Base-by-base conservation (phyloP, 2,113 vertebrate genomes). In the Neopipo cinnamomea region DNA sequence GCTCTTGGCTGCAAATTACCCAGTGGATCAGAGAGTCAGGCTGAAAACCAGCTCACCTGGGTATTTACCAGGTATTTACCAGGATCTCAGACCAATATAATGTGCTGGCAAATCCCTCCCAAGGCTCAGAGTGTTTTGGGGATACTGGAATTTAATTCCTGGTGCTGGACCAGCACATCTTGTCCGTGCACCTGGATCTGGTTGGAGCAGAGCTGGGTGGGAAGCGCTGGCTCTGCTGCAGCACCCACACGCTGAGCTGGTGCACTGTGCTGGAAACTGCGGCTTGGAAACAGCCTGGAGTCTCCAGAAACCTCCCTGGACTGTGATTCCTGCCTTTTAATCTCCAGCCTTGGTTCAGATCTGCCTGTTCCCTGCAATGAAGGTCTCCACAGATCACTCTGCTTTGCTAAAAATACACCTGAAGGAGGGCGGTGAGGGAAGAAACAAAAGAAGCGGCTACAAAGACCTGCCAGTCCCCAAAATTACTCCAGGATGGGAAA, bases 141-240 rank as follows among this genome's bases (percentile, higher is more conserved):
- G 77, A 53, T 9, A 7, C 10, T 65, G 65, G 74, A 46, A 41
- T 14, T 6, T 6, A 63, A 50, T 25, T 83, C 41, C 71, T n/a
- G 70, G 35, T 53, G 44, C 76, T 46, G 55, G 28, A 53, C 11
- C 1, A 0, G 35, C 41, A 39, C 42, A 49, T 59, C 55, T 46
- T 0, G 0, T 55, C 76, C 0, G 0, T 24, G 46, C 41, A n/a
- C 19, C 28, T 0, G 0, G 58, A 12, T 35, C 28, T 52, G 62
- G 37, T n/a, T 74, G 6, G 9, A 74, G 50, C 62, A 88, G 66
- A 61, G 58, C 58, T 46, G 0, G 0, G 23, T 76, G 71, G n/a
- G 67, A 75, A 71, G 13, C 1, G 6, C 37, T 53, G 24, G 39
- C 74, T 89, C 74, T 78, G 55, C 42, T 84, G 67, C 24, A 78